phyloP scores from a whole-genome alignment of 64 coral and sea anemone species.

The Acropora tenuis region DNA sequence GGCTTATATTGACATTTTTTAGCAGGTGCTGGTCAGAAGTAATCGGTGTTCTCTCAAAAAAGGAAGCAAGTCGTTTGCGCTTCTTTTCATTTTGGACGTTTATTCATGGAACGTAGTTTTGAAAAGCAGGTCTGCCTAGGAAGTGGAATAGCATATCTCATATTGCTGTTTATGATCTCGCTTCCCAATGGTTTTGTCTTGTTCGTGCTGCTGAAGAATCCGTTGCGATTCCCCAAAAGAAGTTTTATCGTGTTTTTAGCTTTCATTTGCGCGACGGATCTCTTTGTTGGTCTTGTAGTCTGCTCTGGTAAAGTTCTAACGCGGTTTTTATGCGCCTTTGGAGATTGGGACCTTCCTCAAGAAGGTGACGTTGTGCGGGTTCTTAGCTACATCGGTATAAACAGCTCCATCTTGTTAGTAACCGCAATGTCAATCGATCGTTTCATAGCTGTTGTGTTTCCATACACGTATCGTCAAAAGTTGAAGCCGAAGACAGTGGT shows the following conservation, averaged over 20 bases:
- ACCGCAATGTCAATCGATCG: conserved; percentile 32
- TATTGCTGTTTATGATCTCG: neutral
- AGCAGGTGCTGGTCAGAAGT: too few relatives aligned
- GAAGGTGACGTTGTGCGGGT: neutral
- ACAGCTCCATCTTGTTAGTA: conserved; percentile 10
- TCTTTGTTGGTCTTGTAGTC: neutral
- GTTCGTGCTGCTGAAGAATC: neutral
- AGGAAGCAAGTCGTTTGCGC: too few relatives aligned
- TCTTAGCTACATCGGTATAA: neutral
- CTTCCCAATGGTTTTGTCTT: conserved; percentile 10
- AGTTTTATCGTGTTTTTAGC: neutral
- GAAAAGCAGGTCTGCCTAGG: conserved; percentile 9
- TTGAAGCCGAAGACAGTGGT: neutral
- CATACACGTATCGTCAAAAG: neutral
- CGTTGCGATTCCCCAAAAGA: conserved; percentile 4
- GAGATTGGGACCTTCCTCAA: neutral
- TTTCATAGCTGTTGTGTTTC: neutral
- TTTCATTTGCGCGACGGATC: neutral
- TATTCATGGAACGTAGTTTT: neutral
- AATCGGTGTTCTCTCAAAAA: too few relatives aligned
- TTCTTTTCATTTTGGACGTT: too few relatives aligned
- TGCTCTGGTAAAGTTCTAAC: neutral
- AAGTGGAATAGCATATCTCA: neutral
- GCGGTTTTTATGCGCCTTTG: conserved; percentile 15
- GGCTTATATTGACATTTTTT: too few relatives aligned